Conservation (phyloP, 2,797 vertebrate species). For the Tapirus indicus region DNA sequence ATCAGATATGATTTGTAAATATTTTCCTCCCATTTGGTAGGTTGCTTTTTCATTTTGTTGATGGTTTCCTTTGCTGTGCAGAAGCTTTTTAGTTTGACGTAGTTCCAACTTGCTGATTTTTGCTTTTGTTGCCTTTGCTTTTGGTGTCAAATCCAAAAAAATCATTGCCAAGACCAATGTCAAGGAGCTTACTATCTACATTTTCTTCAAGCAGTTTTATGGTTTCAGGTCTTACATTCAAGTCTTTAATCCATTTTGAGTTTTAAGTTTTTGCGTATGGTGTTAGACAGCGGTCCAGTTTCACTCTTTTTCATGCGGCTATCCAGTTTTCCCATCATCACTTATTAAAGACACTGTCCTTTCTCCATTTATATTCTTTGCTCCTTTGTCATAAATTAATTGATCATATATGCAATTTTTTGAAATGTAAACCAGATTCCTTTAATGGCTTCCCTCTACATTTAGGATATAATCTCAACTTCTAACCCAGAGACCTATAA, state of each 20-base stretch:
- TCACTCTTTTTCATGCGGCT: neutral
- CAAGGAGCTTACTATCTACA: neutral
- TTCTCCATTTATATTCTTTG: neutral
- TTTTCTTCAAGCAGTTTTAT: neutral
- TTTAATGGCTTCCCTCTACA: neutral
- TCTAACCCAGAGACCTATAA: neutral
- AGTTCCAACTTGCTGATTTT: neutral
- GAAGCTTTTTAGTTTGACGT: neutral
- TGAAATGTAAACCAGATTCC: neutral
- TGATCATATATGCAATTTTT: neutral
- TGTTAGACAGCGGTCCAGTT: neutral
- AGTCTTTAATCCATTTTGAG: neutral
- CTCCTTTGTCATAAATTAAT: neutral
- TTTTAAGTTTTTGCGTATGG: neutral
- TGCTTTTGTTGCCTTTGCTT: neutral
- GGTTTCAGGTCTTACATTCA: neutral
- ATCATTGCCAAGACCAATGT: neutral
- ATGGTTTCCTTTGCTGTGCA: neutral
- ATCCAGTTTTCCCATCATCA: neutral
- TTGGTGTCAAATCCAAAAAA: neutral
- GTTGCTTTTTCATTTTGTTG: neutral
- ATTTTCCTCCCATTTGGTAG: neutral
- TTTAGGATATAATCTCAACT: slow-evolving; percentile 7
- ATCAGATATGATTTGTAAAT: neutral
- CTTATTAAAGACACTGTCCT: neutral